phyloP scores from a whole-genome alignment of 64 coral and sea anemone genomes.

The Porites lutea region DNA sequence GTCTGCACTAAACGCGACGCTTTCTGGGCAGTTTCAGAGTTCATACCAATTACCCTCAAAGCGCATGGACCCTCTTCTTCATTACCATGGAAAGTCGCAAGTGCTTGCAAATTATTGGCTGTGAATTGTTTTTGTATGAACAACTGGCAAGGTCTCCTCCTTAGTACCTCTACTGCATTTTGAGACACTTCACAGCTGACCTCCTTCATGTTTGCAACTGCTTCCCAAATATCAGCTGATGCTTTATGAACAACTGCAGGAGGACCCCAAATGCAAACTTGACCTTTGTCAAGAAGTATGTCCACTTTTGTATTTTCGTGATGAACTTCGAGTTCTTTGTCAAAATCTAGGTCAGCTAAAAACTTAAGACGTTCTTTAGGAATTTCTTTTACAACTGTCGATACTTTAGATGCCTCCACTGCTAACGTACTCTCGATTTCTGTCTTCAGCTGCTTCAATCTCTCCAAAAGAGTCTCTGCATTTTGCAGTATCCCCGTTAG shows the following conservation, averaged over 20 bases:
- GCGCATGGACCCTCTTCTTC: not conserved
- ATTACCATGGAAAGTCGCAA: not conserved
- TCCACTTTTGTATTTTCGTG: not conserved
- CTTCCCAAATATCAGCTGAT: not conserved
- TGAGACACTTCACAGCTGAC: not conserved
- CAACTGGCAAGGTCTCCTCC: not conserved
- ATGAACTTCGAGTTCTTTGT: not conserved
- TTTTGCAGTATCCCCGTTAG: not conserved
- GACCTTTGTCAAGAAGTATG: not conserved
- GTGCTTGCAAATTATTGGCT: conserved; percentile 33
- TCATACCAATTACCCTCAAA: conserved; percentile 3
- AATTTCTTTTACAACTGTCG: not conserved
- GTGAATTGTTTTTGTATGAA: not conserved
- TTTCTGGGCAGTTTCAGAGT: not conserved
- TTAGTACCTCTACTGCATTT: not conserved
- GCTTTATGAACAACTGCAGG: not conserved
- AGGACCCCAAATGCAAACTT: not conserved
- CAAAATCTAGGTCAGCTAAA: conserved; percentile 1
- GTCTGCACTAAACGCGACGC: not conserved
- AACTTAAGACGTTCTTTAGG: not conserved
- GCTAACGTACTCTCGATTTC: not conserved
- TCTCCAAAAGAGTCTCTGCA: not conserved
- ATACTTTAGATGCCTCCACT: not conserved
- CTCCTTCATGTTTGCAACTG: not conserved
- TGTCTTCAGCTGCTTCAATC: not conserved